Percentiles rank a stretch among this genome's conserved stretches.
These are phyloP conservation scores for Helleia helle DNA, from an alignment of 2,888 invertebrate genomes.

Conservation along the genomic window DNA sequence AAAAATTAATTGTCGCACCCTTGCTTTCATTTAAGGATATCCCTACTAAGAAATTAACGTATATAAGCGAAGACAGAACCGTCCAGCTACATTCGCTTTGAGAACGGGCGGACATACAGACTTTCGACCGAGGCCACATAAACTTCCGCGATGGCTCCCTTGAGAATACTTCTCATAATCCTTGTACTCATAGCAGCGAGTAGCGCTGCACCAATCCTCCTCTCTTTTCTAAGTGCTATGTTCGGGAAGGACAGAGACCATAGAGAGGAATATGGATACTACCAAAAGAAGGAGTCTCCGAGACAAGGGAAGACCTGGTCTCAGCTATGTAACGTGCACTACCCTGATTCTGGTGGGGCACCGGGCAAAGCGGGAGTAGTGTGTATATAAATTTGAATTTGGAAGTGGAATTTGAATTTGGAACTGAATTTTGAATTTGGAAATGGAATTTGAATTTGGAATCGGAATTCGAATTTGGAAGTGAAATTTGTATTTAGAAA, in stretches of 20 bases:
- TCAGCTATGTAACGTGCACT: constrained; percentile 9
- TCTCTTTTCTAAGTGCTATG: background rate
- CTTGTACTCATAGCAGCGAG: background rate
- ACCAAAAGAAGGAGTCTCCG: background rate
- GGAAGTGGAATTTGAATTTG: no score
- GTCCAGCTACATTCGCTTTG: background rate
- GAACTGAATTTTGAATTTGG: no score
- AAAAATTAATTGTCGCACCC: background rate
- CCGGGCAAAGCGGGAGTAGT: constrained; percentile 8
- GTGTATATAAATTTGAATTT: background rate
- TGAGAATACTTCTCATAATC: background rate
- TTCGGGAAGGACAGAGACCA: background rate
- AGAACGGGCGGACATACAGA: background rate
- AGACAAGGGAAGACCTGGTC: constrained; percentile 7
- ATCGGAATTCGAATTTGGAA: background rate
- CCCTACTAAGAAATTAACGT: background rate
- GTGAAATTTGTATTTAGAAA: background rate
- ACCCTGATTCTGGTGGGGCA: background rate
- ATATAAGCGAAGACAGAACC: constrained; percentile 1
- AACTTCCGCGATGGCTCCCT: constrained; percentile 1
- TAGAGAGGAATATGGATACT: background rate
- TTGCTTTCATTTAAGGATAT: constrained; percentile 2
- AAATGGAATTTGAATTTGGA: background rate
- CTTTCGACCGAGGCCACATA: background rate
- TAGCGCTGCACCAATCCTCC: background rate